These are phyloP conservation scores for Tarsius wallacei DNA, from an alignment of 2,797 vertebrate genomes.

Conservation along the genomic window DNA sequence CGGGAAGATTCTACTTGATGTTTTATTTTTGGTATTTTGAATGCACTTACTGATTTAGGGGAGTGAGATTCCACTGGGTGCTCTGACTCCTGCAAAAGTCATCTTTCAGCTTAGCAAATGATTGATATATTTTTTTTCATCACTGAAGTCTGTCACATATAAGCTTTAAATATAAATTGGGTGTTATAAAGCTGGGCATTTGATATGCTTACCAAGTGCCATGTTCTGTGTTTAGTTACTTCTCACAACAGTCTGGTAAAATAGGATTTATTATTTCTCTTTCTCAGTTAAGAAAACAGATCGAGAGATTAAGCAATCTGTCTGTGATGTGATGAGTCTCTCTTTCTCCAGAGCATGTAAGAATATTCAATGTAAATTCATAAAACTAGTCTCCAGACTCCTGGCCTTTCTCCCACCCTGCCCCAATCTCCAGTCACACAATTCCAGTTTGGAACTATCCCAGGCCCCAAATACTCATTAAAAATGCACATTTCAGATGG, in stretches of 20 bases:
- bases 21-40: constrained; percentile 37
- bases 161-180: constrained; percentile 74
- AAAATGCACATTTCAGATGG: constrained; percentile 72
- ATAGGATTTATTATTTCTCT: constrained; percentile 67
- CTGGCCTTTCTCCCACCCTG: neutral
- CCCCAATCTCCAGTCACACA: neutral
- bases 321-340: constrained; percentile 32
- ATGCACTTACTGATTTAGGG: constrained; percentile 15
- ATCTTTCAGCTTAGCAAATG: constrained; percentile 57
- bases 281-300: constrained; percentile 59
- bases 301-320: constrained; percentile 63
- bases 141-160: constrained; percentile 40
- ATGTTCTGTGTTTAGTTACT: constrained; percentile 76
- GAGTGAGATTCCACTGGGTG: constrained; percentile 33
- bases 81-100: constrained; percentile 64
- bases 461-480: constrained; percentile 65
- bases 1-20: neutral
- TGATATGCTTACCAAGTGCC: constrained; percentile 69
- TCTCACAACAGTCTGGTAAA: constrained; percentile 74
- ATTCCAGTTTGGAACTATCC: constrained; percentile 26
- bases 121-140: constrained; percentile 52
- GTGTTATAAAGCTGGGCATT: constrained; percentile 15
- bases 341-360: constrained; percentile 54
- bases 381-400: neutral
- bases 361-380: constrained; percentile 52